Percentiles rank a stretch among this genome's conserved stretches.
Evolutionary conservation across 2,888 invertebrate species (phyloP).

Genomic region (Microctonus aethiopoides): DNA sequence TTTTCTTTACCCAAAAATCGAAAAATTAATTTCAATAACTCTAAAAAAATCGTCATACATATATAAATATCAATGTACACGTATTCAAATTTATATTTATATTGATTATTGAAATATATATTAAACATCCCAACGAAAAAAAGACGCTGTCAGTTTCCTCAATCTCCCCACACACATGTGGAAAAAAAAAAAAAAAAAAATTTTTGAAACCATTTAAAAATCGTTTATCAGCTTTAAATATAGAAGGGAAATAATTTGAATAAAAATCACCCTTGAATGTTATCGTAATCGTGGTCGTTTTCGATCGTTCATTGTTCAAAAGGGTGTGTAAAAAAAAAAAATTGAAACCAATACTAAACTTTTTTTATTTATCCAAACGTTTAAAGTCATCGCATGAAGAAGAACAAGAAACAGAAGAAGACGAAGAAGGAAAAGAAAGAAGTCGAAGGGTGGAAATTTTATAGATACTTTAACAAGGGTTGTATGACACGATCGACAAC

Average conservation of each 20-base stretch:
- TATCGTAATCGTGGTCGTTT: background rate
- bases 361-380: background rate
- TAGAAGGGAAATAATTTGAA: background rate
- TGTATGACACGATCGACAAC: slow-evolving; percentile 6
- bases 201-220: background rate
- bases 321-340: background rate
- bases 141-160: too few species aligned
- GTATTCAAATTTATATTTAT: too few species aligned
- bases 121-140: too few species aligned
- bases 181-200: background rate
- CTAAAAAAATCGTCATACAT: too few species aligned
- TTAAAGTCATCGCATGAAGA: background rate
- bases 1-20: too few species aligned
- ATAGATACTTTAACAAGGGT: background rate
- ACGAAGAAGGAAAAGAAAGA: slow-evolving; percentile 2
- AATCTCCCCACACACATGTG: too few species aligned
- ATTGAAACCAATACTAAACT: slow-evolving; percentile 17
- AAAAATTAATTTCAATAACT: too few species aligned
- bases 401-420: background rate
- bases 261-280: background rate
- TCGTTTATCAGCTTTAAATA: background rate
- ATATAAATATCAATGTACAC: too few species aligned
- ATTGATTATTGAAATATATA: too few species aligned
- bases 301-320: background rate
- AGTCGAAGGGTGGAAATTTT: too few species aligned